Evolutionary conservation across 64 coral and sea anemone species (phyloP).

Genomic region (Stichodactyla mertensii): DNA sequence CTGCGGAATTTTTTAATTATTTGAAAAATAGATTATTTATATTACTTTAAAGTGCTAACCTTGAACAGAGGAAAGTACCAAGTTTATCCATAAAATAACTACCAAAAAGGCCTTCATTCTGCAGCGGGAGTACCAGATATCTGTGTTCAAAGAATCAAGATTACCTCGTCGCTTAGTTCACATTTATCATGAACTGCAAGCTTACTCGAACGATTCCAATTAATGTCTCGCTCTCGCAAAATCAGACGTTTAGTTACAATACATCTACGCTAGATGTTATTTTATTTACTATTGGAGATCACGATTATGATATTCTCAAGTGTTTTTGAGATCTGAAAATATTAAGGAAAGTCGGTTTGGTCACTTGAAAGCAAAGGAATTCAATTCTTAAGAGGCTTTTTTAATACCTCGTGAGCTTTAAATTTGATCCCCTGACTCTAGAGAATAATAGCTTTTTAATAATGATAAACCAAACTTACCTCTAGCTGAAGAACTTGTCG

Average conservation of each 20-base stretch:
- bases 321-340: background rate
- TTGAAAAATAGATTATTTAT: too few species aligned
- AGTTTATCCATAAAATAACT: background rate
- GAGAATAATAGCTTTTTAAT: background rate
- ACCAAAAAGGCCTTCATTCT: background rate
- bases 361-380: background rate
- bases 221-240: background rate
- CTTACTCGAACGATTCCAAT: background rate
- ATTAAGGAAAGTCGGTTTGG: background rate
- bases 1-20: too few species aligned
- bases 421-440: background rate
- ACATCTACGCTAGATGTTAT: background rate
- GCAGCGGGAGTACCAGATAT: background rate
- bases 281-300: too few species aligned
- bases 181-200: too few species aligned
- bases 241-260: background rate
- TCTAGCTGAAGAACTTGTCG: background rate
- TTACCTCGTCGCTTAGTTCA: too few species aligned
- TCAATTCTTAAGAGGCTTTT: background rate
- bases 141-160: background rate
- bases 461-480: background rate
- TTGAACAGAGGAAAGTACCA: background rate
- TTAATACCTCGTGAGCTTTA: background rate
- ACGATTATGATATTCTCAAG: background rate
- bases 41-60: background rate